phyloP scores from a whole-genome alignment of 2,797 vertebrate species.

The Neomorphus geoffroyi region DNA sequence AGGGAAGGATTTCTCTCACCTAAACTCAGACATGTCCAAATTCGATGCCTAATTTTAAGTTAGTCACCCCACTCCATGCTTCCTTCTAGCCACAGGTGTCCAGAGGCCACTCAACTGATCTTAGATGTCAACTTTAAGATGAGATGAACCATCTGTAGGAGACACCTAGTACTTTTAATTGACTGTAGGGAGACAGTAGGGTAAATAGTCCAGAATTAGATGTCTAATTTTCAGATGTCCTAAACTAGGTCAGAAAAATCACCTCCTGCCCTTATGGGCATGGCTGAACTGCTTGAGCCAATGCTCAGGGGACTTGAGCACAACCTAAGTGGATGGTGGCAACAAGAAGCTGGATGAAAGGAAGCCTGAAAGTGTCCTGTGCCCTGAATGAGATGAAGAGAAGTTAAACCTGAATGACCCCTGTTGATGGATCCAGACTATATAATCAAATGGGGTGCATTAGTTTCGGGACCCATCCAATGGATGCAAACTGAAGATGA shows the following conservation, averaged over 20 bases:
- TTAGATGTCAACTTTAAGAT: neutral
- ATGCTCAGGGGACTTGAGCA: neutral
- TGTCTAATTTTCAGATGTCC: neutral
- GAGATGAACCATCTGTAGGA: neutral
- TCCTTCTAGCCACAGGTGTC: neutral
- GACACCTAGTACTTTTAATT: neutral
- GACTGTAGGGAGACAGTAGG: neutral
- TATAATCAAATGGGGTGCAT: neutral
- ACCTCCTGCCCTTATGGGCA: neutral
- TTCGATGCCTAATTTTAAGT: neutral
- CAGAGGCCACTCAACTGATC: neutral
- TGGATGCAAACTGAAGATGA: neutral
- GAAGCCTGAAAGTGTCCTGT: neutral
- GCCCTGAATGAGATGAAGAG: neutral
- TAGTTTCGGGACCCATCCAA: neutral
- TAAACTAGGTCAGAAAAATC: constrained; percentile 13
- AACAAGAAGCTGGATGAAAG: neutral
- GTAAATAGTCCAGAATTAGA: constrained; percentile 4
- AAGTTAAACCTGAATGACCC: neutral
- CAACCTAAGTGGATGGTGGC: neutral
- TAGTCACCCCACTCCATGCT: neutral
- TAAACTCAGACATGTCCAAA: neutral
- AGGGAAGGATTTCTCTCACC: neutral
- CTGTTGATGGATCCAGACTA: neutral
- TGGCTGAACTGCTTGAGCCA: neutral